phyloP scores from a whole-genome alignment of 2,888 invertebrate species.

The Caenorhabditis virilis region DNA sequence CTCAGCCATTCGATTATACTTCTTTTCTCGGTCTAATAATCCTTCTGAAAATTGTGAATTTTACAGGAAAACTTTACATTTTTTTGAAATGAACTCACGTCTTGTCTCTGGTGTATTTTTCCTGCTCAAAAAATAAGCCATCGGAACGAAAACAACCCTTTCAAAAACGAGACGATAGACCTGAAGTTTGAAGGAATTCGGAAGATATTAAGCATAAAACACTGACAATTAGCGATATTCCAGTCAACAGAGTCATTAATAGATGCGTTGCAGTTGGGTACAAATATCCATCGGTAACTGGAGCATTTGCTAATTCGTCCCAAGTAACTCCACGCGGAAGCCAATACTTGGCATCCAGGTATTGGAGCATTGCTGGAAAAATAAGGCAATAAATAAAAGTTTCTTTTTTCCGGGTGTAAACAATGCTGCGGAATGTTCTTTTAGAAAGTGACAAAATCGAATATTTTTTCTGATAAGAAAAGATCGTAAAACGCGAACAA shows the following conservation, averaged over 20 bases:
- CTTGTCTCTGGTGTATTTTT: conserved; percentile 33
- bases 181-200: conserved; percentile 4
- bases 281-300: conserved; percentile 20
- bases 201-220: conserved; percentile 3
- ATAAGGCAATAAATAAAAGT: neutral
- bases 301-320: conserved; percentile 52
- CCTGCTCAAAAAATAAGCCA: conserved; percentile 31
- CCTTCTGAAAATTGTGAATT: conserved; percentile 29
- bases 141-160: conserved; percentile 28
- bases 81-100: conserved; percentile 8
- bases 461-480: too few relatives aligned
- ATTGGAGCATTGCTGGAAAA: conserved; percentile 21
- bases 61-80: neutral
- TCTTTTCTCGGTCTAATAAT: conserved; percentile 42
- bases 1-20: conserved; percentile 66
- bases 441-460: neutral
- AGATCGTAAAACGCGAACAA: too few relatives aligned
- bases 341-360: conserved; percentile 61
- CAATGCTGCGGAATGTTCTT: too few relatives aligned
- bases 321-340: conserved; percentile 61
- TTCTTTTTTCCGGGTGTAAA: too few relatives aligned
- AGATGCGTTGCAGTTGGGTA: conserved; percentile 56
- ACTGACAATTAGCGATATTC: conserved; percentile 42
- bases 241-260: conserved; percentile 46
- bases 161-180: conserved; percentile 36